Percentiles rank a stretch among this genome's conserved stretches.
These are phyloP conservation scores for Melanaphis sacchari DNA, from an alignment of 1,140 invertebrate genomes.

Conservation along the genomic window DNA sequence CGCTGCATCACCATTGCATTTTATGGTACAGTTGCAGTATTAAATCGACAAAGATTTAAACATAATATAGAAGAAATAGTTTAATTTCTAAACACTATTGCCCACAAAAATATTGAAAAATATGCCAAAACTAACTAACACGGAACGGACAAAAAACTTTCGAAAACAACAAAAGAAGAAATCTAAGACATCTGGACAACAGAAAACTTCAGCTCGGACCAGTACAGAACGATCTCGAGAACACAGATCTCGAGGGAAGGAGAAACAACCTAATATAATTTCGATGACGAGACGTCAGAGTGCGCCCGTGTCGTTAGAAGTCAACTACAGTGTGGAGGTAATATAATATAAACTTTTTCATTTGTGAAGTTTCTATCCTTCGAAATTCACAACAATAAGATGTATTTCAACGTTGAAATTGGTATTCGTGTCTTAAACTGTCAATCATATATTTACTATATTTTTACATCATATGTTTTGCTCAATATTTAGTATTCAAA, in stretches of 20 bases:
- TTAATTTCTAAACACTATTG: neutral
- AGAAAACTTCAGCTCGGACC: neutral
- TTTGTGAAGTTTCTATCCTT: neutral
- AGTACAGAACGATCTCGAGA: neutral
- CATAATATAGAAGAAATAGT: neutral
- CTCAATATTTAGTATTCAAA: neutral
- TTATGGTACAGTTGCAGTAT: neutral
- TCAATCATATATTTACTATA: neutral
- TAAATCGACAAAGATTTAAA: neutral
- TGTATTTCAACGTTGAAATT: neutral
- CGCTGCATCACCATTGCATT: neutral
- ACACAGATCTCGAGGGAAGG: neutral
- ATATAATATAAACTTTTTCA: neutral
- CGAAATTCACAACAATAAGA: neutral
- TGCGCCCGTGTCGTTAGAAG: neutral
- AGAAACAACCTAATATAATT: neutral
- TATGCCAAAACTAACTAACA: neutral
- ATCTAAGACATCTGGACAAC: neutral
- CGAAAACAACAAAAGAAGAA: neutral
- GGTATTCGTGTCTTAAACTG: neutral
- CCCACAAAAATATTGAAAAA: neutral
- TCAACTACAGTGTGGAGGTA: constrained; percentile 10
- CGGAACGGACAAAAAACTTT: neutral
- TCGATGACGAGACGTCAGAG: neutral
- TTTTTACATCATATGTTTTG: neutral